Conservation (phyloP, 2,888 invertebrate species). For the Lysandra bellargus region DNA sequence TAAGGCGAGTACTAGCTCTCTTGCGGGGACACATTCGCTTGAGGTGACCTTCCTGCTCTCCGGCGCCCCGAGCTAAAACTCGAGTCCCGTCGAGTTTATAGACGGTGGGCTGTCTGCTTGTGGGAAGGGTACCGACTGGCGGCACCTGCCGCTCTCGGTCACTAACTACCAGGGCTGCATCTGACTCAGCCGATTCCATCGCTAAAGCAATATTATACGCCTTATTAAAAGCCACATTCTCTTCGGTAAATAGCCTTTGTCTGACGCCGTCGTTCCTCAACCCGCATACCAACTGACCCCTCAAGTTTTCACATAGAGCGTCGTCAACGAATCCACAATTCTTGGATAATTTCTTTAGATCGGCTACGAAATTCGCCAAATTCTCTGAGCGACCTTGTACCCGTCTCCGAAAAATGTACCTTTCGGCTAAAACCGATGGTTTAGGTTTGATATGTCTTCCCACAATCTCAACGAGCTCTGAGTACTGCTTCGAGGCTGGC, state of each 20-base stretch:
- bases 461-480: too few relatives aligned
- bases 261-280: conserved; percentile 31
- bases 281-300: conserved; percentile 41
- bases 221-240: conserved; percentile 31
- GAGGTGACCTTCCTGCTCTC: too few relatives aligned
- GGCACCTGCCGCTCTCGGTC: too few relatives aligned
- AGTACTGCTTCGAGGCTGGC: too few relatives aligned
- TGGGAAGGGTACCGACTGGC: too few relatives aligned
- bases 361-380: conserved; percentile 34
- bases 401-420: conserved; percentile 40
- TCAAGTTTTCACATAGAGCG: conserved; percentile 40
- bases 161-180: too few relatives aligned
- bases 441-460: too few relatives aligned
- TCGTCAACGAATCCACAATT: conserved; percentile 35
- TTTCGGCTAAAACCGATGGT: conserved; percentile 39
- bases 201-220: conserved; percentile 34
- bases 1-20: too few relatives aligned
- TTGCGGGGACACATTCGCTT: too few relatives aligned
- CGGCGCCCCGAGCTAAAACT: too few relatives aligned
- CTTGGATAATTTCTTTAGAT: conserved; percentile 38
- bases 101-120: too few relatives aligned
- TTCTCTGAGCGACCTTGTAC: conserved; percentile 30
- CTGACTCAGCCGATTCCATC: conserved; percentile 31
- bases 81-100: too few relatives aligned
- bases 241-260: conserved; percentile 37